Conservation (phyloP, 2,797 vertebrate genomes). For the Acanthornis magna region DNA sequence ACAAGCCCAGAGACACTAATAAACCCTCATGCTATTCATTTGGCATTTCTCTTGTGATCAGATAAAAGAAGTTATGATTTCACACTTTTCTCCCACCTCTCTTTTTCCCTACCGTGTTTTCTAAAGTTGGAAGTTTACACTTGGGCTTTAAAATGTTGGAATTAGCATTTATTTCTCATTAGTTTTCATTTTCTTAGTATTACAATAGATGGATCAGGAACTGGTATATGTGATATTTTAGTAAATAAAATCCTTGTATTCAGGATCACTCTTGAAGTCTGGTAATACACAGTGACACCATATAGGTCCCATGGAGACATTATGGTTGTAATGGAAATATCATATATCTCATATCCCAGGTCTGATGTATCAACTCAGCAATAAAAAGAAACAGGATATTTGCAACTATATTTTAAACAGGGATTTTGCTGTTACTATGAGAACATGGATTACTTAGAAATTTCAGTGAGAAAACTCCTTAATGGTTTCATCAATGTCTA, state of each 20-base stretch:
- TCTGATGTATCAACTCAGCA: conserved; percentile 62
- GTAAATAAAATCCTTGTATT: conserved; percentile 38
- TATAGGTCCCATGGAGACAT: conserved; percentile 53
- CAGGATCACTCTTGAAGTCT: conserved; percentile 1
- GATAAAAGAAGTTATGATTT: conserved; percentile 12
- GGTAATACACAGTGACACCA: conserved; percentile 38
- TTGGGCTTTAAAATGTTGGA: neutral
- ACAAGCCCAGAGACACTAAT: neutral
- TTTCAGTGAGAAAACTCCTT: conserved; percentile 61
- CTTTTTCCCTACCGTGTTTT: neutral
- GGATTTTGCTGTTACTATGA: conserved; percentile 65
- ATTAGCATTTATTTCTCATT: neutral
- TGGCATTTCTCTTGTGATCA: neutral
- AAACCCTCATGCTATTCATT: neutral
- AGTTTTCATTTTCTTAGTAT: neutral
- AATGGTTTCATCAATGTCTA: conserved; percentile 53
- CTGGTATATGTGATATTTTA: neutral
- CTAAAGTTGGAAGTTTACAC: neutral
- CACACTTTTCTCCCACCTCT: neutral
- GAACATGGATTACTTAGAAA: conserved; percentile 63
- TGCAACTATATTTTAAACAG: conserved; percentile 63
- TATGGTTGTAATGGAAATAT: conserved; percentile 67
- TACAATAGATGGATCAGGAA: neutral
- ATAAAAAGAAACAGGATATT: conserved; percentile 72
- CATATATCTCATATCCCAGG: conserved; percentile 44